Conservation (phyloP, 2,888 invertebrate genomes). For the Leucania comma region DNA sequence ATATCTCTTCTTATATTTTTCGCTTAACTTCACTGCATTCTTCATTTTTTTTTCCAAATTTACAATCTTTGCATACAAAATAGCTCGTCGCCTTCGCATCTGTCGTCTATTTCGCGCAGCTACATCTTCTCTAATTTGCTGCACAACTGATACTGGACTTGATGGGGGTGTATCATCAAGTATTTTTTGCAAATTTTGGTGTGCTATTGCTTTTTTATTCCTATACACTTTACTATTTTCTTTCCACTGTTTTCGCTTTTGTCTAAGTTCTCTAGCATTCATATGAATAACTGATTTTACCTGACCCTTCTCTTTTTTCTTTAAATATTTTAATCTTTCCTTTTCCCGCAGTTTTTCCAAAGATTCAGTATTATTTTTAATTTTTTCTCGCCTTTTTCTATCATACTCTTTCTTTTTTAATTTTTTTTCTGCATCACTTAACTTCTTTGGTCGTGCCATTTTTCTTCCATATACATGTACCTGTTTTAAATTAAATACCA, state of each 20-base stretch:
- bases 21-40: constrained; percentile 23
- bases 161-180: background rate
- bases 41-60: constrained; percentile 43
- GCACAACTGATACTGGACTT: constrained; percentile 5
- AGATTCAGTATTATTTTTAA: constrained; percentile 50
- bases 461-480: background rate
- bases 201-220: constrained; percentile 47
- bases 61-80: constrained; percentile 50
- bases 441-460: background rate
- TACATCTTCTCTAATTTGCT: constrained; percentile 11
- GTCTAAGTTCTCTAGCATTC: constrained; percentile 52
- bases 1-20: constrained; percentile 49
- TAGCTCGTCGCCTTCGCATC: constrained; percentile 44
- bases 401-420: constrained; percentile 54
- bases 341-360: constrained; percentile 52
- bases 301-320: constrained; percentile 55
- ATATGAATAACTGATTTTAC: constrained; percentile 47
- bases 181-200: constrained; percentile 33
- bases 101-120: constrained; percentile 50
- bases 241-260: constrained; percentile 56
- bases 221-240: constrained; percentile 55
- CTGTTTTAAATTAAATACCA: background rate
- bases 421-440: constrained; percentile 26
- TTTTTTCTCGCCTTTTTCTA: constrained; percentile 53
- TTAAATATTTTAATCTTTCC: constrained; percentile 53